Percentiles rank a stretch among this genome's conserved stretches.
Evolutionary conservation across 2,113 vertebrate species (phyloP).

Genomic region (Gallinago media): DNA sequence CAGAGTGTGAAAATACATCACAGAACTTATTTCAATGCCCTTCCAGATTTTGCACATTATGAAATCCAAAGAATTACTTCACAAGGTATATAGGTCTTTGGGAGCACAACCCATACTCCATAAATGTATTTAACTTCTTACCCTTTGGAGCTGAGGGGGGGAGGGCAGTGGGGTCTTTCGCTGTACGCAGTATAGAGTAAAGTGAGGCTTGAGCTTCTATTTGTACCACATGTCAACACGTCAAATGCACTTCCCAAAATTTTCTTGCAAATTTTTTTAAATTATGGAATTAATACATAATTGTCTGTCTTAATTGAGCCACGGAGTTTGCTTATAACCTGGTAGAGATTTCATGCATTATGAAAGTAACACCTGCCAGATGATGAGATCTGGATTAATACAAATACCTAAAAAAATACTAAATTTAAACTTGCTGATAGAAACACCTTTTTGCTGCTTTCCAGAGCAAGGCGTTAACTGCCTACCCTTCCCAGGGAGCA

Average conservation of each 20-base stretch:
- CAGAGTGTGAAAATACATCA: neutral
- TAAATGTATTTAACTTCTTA: neutral
- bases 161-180: neutral
- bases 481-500: neutral
- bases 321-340: neutral
- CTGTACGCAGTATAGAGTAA: neutral
- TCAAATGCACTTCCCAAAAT: neutral
- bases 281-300: neutral
- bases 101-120: neutral
- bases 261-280: neutral
- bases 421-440: neutral
- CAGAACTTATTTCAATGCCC: rapidly evolving
- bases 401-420: neutral
- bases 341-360: neutral
- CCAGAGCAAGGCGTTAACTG: neutral
- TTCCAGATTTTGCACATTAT: neutral
- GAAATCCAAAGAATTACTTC: neutral
- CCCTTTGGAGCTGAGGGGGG: neutral
- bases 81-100: neutral
- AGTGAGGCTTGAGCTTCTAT: neutral
- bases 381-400: neutral
- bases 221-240: neutral
- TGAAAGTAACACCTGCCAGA: neutral
- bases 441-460: neutral
- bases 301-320: neutral